Evolutionary conservation across 2,797 vertebrate genomes (phyloP).

Genomic region (Acanthurus lineatus): DNA sequence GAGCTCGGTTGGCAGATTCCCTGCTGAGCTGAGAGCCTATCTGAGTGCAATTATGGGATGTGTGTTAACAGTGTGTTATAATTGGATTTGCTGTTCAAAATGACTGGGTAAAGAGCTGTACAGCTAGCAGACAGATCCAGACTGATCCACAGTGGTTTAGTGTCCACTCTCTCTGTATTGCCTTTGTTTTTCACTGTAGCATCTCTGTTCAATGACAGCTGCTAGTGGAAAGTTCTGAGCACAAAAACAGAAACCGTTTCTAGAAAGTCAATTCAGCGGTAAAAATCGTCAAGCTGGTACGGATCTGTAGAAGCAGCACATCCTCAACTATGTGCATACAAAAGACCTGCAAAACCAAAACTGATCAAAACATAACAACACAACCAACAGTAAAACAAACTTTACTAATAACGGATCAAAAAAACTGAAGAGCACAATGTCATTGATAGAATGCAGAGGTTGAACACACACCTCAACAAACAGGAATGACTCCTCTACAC

Average conservation of each 20-base stretch:
- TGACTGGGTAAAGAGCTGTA: conserved; percentile 41
- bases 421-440: not conserved
- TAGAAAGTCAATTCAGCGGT: conserved; percentile 55
- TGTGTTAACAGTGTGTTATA: conserved; percentile 45
- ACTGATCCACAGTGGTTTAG: conserved; percentile 48
- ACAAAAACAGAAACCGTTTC: conserved; percentile 70
- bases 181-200: conserved; percentile 55
- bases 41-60: conserved; percentile 47
- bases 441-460: not conserved
- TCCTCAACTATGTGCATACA: not conserved
- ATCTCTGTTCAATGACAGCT: conserved; percentile 56
- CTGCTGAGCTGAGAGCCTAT: conserved; percentile 33
- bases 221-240: conserved; percentile 67
- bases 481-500: conserved; percentile 2
- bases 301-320: not conserved
- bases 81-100: conserved; percentile 49
- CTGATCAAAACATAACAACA: not conserved
- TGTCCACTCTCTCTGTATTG: conserved; percentile 42
- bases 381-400: not conserved
- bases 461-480: conserved; percentile 11
- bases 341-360: not conserved
- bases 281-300: not conserved
- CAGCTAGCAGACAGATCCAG: conserved; percentile 63
- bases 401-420: not conserved
- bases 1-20: conserved; percentile 31